Evolutionary conservation across 2,888 invertebrate genomes (phyloP).

Genomic region (Xiphydria camelus): DNA sequence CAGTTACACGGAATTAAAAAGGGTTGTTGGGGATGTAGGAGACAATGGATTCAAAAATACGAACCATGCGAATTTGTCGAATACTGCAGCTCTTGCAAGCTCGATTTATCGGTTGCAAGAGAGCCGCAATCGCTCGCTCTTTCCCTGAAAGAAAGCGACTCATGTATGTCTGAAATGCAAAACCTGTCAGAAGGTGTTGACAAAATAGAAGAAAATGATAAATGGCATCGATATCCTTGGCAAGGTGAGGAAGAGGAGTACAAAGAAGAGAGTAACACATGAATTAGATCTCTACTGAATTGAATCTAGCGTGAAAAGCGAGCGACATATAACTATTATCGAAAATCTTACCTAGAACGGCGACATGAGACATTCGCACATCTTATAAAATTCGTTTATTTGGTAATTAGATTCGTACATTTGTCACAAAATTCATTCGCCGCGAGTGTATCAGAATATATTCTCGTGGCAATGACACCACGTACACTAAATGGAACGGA

Average conservation of each 20-base stretch:
- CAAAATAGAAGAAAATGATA: too few species aligned
- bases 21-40: slow-evolving; percentile 12
- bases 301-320: too few species aligned
- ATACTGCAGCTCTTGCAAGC: slow-evolving; percentile 5
- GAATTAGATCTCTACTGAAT: too few species aligned
- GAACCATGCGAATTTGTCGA: slow-evolving; percentile 7
- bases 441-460: slow-evolving; percentile 12
- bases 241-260: too few species aligned
- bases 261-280: too few species aligned
- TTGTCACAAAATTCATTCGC: slow-evolving; percentile 26
- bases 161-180: background rate
- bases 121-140: slow-evolving; percentile 1
- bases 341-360: too few species aligned
- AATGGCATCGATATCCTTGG: too few species aligned
- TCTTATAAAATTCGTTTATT: slow-evolving; percentile 45
- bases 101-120: slow-evolving; percentile 5
- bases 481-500: slow-evolving; percentile 10
- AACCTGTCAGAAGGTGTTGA: too few species aligned
- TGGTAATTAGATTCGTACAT: slow-evolving; percentile 39
- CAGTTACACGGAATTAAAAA: slow-evolving; percentile 9
- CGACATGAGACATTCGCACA: too few species aligned
- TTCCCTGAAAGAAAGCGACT: too few species aligned
- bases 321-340: too few species aligned
- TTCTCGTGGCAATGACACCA: slow-evolving; percentile 9
- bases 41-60: slow-evolving; percentile 11